Conservation (phyloP, 2,113 vertebrate genomes). For the Myotis yumanensis region DNA sequence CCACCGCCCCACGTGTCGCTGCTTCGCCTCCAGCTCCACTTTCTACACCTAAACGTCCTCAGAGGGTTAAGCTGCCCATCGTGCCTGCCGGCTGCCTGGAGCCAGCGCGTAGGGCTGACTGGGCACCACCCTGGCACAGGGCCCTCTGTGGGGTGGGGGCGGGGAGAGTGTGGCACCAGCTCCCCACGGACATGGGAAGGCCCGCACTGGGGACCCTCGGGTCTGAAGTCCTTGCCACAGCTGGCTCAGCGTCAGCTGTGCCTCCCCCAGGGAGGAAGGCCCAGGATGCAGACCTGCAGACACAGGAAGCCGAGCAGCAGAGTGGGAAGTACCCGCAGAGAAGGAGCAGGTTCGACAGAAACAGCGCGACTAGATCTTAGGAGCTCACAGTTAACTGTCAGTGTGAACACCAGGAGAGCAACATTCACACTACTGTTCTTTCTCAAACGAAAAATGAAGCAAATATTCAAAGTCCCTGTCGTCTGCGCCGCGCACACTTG, state of each 20-base stretch:
- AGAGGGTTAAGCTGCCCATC: neutral
- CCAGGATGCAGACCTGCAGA: neutral
- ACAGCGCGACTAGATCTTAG: neutral
- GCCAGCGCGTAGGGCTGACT: too few relatives aligned
- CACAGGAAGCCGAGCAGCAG: accelerated
- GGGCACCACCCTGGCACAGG: neutral
- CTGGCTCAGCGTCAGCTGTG: neutral
- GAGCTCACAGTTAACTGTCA: neutral
- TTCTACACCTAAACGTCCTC: neutral
- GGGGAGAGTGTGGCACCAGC: too few relatives aligned
- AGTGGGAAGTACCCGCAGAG: neutral
- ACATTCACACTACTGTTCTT: neutral
- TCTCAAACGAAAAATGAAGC: slow-evolving; percentile 1
- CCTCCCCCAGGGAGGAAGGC: neutral
- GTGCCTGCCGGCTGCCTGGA: neutral
- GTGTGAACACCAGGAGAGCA: neutral
- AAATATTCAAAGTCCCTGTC: neutral
- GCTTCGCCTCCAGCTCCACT: neutral
- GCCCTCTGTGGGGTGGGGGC: neutral
- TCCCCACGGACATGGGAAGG: too few relatives aligned
- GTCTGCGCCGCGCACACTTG: neutral
- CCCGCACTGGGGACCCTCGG: neutral
- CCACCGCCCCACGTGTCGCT: too few relatives aligned
- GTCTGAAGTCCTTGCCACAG: neutral
- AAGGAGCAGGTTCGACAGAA: neutral